phyloP scores from a whole-genome alignment of 2,888 invertebrate genomes.

The Esperia sulphurella region DNA sequence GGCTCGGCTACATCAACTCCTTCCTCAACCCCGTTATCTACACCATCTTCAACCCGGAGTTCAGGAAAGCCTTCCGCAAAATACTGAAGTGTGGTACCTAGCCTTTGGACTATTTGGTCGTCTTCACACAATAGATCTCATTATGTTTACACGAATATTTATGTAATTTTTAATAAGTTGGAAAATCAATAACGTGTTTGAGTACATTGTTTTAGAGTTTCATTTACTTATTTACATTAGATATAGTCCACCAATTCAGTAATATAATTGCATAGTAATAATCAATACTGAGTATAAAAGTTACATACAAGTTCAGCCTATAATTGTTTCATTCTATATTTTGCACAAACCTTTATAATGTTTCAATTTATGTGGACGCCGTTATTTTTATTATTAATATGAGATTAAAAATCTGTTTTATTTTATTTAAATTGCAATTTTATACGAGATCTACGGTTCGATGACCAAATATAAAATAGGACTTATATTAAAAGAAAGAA shows the following conservation, averaged over 20 bases:
- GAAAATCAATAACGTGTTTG: no score
- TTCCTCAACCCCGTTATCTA: conserved; percentile 96
- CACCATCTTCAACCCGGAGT: conserved; percentile 98
- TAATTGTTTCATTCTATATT: no score
- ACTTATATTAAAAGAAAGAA: not conserved
- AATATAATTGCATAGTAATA: no score
- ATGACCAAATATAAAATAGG: conserved; percentile 46
- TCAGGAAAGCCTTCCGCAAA: conserved; percentile 98
- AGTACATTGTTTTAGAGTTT: no score
- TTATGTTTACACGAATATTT: not conserved
- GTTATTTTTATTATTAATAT: no score
- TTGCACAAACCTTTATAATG: no score
- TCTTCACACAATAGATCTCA: conserved; percentile 59
- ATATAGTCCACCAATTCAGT: not conserved
- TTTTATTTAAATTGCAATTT: not conserved
- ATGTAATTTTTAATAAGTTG: no score
- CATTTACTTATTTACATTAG: not conserved
- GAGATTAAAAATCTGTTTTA: not conserved
- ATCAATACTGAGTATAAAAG: not conserved
- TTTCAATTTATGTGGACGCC: no score
- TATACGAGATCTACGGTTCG: conserved; percentile 38
- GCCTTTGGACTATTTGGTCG: conserved; percentile 68
- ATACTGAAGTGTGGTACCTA: conserved; percentile 86
- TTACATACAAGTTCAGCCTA: conserved; percentile 2
- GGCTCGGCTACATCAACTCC: conserved; percentile 99